Conservation (phyloP, 1,140 invertebrate genomes). For the Drosophila rhopaloa region DNA sequence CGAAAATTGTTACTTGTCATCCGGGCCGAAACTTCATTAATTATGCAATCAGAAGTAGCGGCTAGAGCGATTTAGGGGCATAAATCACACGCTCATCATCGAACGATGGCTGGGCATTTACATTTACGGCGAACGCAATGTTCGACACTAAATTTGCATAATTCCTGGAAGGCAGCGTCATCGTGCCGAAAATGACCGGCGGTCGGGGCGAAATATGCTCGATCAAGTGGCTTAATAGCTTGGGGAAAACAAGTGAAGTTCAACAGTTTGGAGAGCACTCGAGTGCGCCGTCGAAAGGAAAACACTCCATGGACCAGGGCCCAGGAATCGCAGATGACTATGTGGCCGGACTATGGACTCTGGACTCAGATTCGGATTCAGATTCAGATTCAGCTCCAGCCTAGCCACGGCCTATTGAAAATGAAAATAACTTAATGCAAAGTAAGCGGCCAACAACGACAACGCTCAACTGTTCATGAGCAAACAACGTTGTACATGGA, state of each 20-base stretch:
- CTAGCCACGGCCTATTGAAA: constrained; percentile 79
- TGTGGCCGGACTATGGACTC: background rate
- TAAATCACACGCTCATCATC: constrained; percentile 75
- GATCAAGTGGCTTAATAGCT: constrained; percentile 80
- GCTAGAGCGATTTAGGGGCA: constrained; percentile 81
- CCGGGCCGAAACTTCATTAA: constrained; percentile 63
- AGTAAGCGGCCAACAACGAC: constrained; percentile 67
- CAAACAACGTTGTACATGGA: constrained; percentile 62
- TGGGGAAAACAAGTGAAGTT: constrained; percentile 83
- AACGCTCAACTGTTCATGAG: constrained; percentile 76
- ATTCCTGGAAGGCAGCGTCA: constrained; percentile 65
- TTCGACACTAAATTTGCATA: constrained; percentile 74
- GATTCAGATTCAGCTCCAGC: constrained; percentile 4
- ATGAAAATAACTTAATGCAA: constrained; percentile 83
- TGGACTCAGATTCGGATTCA: background rate
- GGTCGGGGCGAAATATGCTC: constrained; percentile 9
- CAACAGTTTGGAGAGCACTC: constrained; percentile 82
- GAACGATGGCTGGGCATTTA: background rate
- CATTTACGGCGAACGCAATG: constrained; percentile 16
- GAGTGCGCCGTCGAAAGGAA: constrained; percentile 71
- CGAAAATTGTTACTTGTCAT: constrained; percentile 63
- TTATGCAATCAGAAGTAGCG: constrained; percentile 82
- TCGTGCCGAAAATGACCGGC: constrained; percentile 37
- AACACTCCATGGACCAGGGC: constrained; percentile 52
- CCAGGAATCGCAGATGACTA: constrained; percentile 27